These are phyloP conservation scores for Ypsolopha scabrella DNA, from an alignment of 2,888 invertebrate genomes.

Conservation along the genomic window DNA sequence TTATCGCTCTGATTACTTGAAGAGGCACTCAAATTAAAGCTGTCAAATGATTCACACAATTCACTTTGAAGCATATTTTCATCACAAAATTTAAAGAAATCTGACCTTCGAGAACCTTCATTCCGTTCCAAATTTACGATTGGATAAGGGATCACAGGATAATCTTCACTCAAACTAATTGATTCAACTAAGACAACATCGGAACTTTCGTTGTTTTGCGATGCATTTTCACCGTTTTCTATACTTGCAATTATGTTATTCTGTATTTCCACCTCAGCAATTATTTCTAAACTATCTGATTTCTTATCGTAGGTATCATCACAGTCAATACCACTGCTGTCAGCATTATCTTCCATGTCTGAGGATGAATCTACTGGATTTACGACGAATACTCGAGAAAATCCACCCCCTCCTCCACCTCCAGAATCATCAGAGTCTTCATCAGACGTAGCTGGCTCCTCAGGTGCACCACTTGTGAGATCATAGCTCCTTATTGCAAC, in stretches of 20 bases:
- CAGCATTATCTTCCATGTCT: conserved; percentile 71
- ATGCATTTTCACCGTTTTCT: conserved; percentile 26
- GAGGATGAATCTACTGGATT: conserved; percentile 74
- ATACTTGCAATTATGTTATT: conserved; percentile 31
- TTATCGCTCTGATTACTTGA: conserved; percentile 41
- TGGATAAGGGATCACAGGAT: conserved; percentile 34
- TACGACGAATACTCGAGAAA: conserved; percentile 77
- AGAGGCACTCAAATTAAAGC: conserved; percentile 54
- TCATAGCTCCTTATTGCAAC: conserved; percentile 56
- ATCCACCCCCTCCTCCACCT: conserved; percentile 65
- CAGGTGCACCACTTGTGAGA: conserved; percentile 52
- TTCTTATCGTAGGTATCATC: conserved; percentile 73
- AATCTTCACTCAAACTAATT: conserved; percentile 44
- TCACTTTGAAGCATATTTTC: conserved; percentile 61
- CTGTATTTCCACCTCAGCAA: conserved; percentile 34
- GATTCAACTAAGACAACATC: conserved; percentile 47
- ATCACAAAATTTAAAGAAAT: conserved; percentile 47
- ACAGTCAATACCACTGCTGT: conserved; percentile 70
- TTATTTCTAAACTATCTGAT: conserved; percentile 53
- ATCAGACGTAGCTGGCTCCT: conserved; percentile 58
- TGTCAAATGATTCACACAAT: conserved; percentile 53
- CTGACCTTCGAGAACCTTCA: conserved; percentile 27
- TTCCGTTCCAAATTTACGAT: conserved; percentile 31
- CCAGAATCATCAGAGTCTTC: conserved; percentile 68
- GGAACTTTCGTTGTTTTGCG: conserved; percentile 28